Evolutionary conservation across 1,140 invertebrate genomes (phyloP).

Genomic region (Calephelis nemesis): DNA sequence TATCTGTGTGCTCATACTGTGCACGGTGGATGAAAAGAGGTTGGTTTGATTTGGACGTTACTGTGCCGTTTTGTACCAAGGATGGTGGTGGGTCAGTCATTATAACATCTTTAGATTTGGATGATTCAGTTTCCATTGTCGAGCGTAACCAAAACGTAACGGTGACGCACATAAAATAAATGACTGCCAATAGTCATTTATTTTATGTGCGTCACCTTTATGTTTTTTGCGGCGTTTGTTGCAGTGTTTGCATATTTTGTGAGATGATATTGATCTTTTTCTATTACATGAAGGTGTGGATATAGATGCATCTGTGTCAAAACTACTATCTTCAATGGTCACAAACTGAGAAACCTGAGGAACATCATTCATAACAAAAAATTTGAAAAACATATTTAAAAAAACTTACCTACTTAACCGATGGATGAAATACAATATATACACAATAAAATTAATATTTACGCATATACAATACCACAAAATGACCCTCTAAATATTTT

Average conservation of each 20-base stretch:
- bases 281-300: neutral
- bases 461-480: neutral
- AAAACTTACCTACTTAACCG: too few relatives aligned
- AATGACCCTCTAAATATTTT: neutral
- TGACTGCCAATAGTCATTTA: too few relatives aligned
- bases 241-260: constrained; percentile 1
- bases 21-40: neutral
- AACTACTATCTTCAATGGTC: neutral
- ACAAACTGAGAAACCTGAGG: neutral
- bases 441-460: too few relatives aligned
- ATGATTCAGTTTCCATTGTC: neutral
- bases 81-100: neutral
- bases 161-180: too few relatives aligned
- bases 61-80: neutral
- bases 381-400: too few relatives aligned
- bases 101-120: neutral
- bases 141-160: too few relatives aligned
- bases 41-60: neutral
- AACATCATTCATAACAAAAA: constrained; percentile 2
- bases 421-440: too few relatives aligned
- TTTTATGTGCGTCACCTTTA: neutral
- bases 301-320: neutral
- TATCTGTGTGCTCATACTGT: constrained; percentile 5
- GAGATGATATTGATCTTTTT: neutral
- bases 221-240: neutral